Base-by-base conservation (phyloP, 2,113 vertebrate species). In the Probosciger aterrimus region DNA sequence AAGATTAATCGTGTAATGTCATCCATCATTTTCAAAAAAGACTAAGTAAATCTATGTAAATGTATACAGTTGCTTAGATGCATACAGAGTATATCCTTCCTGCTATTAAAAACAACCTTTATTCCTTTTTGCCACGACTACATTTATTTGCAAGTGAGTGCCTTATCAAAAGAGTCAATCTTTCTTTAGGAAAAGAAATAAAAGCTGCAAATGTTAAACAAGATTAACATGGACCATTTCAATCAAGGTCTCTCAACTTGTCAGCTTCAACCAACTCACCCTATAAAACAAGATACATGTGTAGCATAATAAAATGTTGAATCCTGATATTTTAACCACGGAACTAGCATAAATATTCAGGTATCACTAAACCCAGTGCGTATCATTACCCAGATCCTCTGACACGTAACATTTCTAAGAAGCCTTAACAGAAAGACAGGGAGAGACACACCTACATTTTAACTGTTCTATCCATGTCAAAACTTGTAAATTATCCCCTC, bases 1-100 rank as follows among this genome's bases (percentile, higher is more conserved):
- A 92, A 78, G 81, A 94, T 82, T 80, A 92, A 95, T 88, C 67
- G 64, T 9, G 23, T 74, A 86, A 27, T 50, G 67, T 69, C 75
- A 95, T 59, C 82, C 47, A 73, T 79, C 70, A 94, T 53, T 69
- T 95, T 70, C 37, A 55, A 88, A 92, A 93, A 88, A 80, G 91
- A 52, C 63, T 69, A 55, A 73, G 77, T 41, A 82, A 73, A 89
- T 84, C 62, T 82, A 85, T 94, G 84, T 87, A 90, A 95, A 90
- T 76, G 41, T 41, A 88, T 76, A 88, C 75, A 85, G 82, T 43
- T 94, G 84, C 91, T 91, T 59, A 85, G 70, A 91, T 43, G 74
- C 82, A 91, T 65, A 63, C 57, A 73, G 52, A 92, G 33, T 60
- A 55, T 35, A 71, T 41, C 47, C 39, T 78, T 68, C 76, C 82